Evolutionary conservation across 2,113 vertebrate genomes (phyloP).

Genomic region (Tor tambroides): DNA sequence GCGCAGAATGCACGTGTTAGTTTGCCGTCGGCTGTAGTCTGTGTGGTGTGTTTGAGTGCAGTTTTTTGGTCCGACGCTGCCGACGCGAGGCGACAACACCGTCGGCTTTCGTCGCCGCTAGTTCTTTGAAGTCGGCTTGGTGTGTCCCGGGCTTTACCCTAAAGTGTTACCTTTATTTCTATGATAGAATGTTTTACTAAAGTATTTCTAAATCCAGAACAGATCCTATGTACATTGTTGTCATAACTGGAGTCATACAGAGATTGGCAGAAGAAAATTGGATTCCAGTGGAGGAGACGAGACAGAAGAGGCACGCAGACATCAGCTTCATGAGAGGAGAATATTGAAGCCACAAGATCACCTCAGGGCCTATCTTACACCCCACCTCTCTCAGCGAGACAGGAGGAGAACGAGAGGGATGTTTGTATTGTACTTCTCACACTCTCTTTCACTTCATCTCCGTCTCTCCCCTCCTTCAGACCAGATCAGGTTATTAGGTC

Average conservation of each 20-base stretch:
- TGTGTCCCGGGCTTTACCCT: too few relatives aligned
- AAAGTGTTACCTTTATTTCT: too few relatives aligned
- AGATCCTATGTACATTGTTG: background rate
- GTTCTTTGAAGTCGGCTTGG: too few relatives aligned
- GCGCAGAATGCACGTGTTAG: too few relatives aligned
- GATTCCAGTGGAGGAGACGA: conserved; percentile 2
- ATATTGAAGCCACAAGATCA: conserved; percentile 37
- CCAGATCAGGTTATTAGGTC: conserved; percentile 33
- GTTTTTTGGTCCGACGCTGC: too few relatives aligned
- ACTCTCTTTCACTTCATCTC: background rate
- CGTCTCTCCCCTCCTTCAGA: background rate
- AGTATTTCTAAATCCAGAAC: background rate
- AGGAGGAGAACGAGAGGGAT: background rate
- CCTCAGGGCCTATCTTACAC: conserved; percentile 33
- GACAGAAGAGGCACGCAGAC: conserved; percentile 48
- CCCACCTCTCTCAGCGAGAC: conserved; percentile 17
- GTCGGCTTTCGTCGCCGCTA: too few relatives aligned
- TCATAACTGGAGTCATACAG: background rate
- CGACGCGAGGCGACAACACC: too few relatives aligned
- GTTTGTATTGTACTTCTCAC: background rate
- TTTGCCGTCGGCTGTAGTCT: too few relatives aligned
- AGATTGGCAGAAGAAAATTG: background rate
- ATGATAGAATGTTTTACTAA: too few relatives aligned
- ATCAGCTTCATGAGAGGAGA: conserved; percentile 44
- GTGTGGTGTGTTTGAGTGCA: too few relatives aligned